Percentiles rank a stretch among this genome's conserved stretches.
Conservation (phyloP, 2,797 vertebrate species). For the Ctenosaura bakeri region DNA sequence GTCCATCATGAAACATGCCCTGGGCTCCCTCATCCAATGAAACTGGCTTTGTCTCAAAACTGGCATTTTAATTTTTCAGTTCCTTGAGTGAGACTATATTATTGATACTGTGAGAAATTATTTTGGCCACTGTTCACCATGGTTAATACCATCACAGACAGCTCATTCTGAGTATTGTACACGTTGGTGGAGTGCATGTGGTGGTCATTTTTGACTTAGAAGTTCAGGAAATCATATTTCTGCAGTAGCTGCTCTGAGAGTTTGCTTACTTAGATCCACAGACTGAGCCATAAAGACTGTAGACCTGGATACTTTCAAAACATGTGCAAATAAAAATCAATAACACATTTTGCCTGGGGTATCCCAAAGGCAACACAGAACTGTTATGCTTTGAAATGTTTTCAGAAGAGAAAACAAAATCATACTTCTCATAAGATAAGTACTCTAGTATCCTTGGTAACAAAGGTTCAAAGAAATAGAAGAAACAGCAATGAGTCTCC, state of each 20-base stretch:
- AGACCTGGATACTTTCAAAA: slow-evolving; percentile 7
- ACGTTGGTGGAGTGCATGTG: too few relatives aligned
- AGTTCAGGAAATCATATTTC: neutral
- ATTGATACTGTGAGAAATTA: neutral
- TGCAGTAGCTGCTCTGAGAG: neutral
- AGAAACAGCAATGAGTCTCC: slow-evolving; percentile 2
- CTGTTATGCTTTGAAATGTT: slow-evolving; percentile 29
- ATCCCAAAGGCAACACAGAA: slow-evolving; percentile 32
- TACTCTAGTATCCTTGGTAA: slow-evolving; percentile 33
- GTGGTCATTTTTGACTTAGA: too few relatives aligned
- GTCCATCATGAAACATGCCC: too few relatives aligned
- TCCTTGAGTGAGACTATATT: neutral
- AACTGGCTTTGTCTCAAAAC: neutral
- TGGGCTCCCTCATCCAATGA: too few relatives aligned
- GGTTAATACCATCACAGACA: too few relatives aligned
- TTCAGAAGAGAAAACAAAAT: slow-evolving; percentile 25
- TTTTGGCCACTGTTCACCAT: too few relatives aligned
- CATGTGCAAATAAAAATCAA: slow-evolving; percentile 38
- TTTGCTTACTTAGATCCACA: neutral
- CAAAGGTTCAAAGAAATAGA: slow-evolving; percentile 14
- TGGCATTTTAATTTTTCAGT: neutral
- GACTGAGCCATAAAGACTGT: neutral
- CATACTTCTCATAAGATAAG: neutral
- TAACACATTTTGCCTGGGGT: slow-evolving; percentile 15
- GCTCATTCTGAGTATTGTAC: too few relatives aligned